Evolutionary conservation across 2,797 vertebrate genomes (phyloP).

Genomic region (Calcarius lapponicus): DNA sequence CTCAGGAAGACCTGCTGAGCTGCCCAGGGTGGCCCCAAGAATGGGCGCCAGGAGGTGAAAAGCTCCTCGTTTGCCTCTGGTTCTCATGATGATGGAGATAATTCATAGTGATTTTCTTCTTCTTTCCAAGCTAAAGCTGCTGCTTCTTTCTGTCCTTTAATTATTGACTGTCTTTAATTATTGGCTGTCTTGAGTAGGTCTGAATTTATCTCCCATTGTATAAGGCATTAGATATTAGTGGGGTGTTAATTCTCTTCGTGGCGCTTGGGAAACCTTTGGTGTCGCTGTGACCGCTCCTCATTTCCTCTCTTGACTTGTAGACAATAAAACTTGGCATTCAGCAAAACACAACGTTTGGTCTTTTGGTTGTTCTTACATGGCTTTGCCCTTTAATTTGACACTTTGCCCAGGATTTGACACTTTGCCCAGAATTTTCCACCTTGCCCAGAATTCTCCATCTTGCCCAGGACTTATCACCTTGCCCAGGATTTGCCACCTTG

Average conservation of each 20-base stretch:
- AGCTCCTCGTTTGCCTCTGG: background rate
- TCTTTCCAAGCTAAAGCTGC: background rate
- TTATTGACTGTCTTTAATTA: background rate
- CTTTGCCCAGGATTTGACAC: fast-evolving
- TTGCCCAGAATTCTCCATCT: fast-evolving
- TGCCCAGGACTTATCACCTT: fast-evolving
- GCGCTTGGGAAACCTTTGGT: background rate
- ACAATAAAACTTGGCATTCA: conserved; percentile 46
- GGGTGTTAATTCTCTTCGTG: background rate
- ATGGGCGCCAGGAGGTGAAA: background rate
- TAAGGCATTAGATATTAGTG: background rate
- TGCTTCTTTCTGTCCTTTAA: background rate
- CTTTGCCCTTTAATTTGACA: background rate
- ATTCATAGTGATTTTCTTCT: fast-evolving
- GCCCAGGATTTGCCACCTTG: background rate
- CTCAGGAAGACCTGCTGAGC: conserved; percentile 36
- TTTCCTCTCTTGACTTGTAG: background rate
- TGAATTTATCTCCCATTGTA: background rate
- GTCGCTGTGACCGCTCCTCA: fast-evolving
- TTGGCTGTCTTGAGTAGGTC: background rate
- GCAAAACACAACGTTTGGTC: background rate
- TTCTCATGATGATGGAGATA: background rate
- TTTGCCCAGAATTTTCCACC: fast-evolving
- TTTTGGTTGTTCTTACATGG: background rate
- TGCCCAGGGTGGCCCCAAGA: fast-evolving